A percentile compares a stretch with the other conserved stretches of the same genome.
These are phyloP conservation scores for Leptopilina myrica DNA, from an alignment of 2,888 invertebrate genomes.

Conservation along the genomic window DNA sequence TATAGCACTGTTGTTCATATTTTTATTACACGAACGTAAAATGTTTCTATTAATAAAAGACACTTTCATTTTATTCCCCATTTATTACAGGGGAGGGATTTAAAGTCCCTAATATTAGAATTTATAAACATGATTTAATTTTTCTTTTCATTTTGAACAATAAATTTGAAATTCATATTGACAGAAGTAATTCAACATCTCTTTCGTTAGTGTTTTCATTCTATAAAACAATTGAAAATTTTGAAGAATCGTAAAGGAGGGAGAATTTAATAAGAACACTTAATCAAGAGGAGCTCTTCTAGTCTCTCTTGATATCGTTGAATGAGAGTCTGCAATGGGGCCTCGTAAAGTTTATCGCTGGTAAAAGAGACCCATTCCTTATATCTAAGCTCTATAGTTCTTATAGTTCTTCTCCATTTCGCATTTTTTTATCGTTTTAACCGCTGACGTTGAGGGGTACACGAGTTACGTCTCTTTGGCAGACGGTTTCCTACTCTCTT, in stretches of 20 bases:
- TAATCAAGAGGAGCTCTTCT: slow-evolving; percentile 35
- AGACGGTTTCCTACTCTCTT: slow-evolving; percentile 4
- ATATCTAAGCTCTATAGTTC: not conserved
- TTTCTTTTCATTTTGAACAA: no score
- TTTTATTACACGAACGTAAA: not conserved
- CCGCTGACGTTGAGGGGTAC: slow-evolving; percentile 8
- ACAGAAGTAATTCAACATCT: not conserved
- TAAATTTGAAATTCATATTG: no score
- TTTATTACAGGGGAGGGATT: no score
- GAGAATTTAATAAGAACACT: slow-evolving; percentile 52
- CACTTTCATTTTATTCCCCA: not conserved
- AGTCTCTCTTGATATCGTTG: slow-evolving; percentile 45
- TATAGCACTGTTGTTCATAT: not conserved
- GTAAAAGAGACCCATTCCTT: slow-evolving; percentile 55
- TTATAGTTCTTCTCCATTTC: slow-evolving; percentile 40
- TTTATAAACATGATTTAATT: not conserved
- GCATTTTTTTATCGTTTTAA: slow-evolving; percentile 40
- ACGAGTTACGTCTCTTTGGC: slow-evolving; percentile 10
- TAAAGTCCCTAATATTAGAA: not conserved
- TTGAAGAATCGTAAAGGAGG: slow-evolving; percentile 13
- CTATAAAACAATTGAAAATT: slow-evolving; percentile 16
- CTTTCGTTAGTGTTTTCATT: not conserved
- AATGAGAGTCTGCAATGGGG: slow-evolving; percentile 52
- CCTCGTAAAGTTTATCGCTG: slow-evolving; percentile 68
- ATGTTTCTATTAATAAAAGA: not conserved